A percentile compares a stretch with the other conserved stretches of the same genome.
phyloP scores from a whole-genome alignment of 2,797 vertebrate genomes.

The Galagoides demidoff region DNA sequence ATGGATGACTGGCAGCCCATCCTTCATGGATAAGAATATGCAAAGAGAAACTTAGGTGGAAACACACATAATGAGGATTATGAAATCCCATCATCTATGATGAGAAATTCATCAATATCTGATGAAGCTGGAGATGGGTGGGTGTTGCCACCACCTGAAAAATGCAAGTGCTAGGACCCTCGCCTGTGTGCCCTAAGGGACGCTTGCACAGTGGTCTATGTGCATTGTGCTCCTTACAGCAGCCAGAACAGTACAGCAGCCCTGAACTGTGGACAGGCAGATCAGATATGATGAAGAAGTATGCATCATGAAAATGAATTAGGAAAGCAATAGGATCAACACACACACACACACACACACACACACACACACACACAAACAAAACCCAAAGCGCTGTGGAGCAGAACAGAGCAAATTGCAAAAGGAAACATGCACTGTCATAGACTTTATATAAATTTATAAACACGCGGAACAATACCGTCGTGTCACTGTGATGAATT shows the following conservation, averaged over 20 bases:
- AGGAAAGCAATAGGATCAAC: not conserved
- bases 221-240: fast-evolving
- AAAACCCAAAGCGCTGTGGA: not conserved
- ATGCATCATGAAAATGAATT: not conserved
- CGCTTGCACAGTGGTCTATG: fast-evolving
- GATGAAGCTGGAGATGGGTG: fast-evolving
- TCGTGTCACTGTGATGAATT: no score
- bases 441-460: not conserved
- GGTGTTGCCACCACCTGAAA: not conserved
- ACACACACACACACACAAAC: not conserved
- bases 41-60: not conserved
- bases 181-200: fast-evolving
- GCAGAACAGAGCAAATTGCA: not conserved
- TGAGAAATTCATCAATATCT: not conserved
- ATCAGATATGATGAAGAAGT: no score
- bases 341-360: no score
- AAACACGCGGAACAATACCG: not conserved
- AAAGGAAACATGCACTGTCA: not conserved
- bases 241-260: not conserved
- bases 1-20: no score
- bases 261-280: not conserved
- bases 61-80: not conserved
- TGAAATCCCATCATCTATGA: not conserved
- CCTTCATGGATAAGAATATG: not conserved
- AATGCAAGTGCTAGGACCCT: not conserved